A percentile compares a stretch with the other conserved stretches of the same genome.
phyloP scores from a whole-genome alignment of 2,888 invertebrate species.

The Brachyptera risi region DNA sequence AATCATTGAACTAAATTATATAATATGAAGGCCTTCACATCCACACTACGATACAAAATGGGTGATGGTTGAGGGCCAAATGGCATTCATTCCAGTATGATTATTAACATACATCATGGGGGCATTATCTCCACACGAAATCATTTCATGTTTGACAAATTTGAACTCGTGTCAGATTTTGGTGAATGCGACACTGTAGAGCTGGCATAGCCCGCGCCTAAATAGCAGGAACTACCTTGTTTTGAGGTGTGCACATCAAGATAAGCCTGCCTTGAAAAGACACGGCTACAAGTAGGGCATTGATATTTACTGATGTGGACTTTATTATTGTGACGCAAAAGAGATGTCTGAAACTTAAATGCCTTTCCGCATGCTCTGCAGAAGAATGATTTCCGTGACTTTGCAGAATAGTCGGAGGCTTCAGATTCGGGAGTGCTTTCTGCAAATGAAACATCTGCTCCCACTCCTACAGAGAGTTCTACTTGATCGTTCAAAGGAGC shows the following conservation, averaged over 20 bases:
- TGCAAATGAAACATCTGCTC: slow-evolving; percentile 17
- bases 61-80: neutral
- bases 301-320: slow-evolving; percentile 38
- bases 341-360: slow-evolving; percentile 38
- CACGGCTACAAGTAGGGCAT: slow-evolving; percentile 37
- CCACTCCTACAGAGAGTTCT: slow-evolving; percentile 9
- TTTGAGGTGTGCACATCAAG: slow-evolving; percentile 38
- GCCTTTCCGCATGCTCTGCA: slow-evolving; percentile 37
- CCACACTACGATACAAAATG: slow-evolving; percentile 2
- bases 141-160: slow-evolving; percentile 20
- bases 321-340: slow-evolving; percentile 38
- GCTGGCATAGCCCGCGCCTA: slow-evolving; percentile 26
- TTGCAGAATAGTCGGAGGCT: slow-evolving; percentile 29
- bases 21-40: slow-evolving; percentile 1
- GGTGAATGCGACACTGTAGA: slow-evolving; percentile 19
- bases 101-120: neutral
- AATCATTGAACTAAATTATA: too few relatives aligned
- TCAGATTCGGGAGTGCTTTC: slow-evolving; percentile 16
- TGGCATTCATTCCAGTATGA: neutral
- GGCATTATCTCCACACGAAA: neutral
- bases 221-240: slow-evolving; percentile 37
- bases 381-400: slow-evolving; percentile 36
- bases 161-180: slow-evolving; percentile 24
- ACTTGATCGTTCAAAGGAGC: slow-evolving; percentile 6
- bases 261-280: slow-evolving; percentile 38